Evolutionary conservation across 2,888 invertebrate genomes (phyloP), one percentile per base, ranked within the genome.

Genomic region (Erynnis tages): DNA sequence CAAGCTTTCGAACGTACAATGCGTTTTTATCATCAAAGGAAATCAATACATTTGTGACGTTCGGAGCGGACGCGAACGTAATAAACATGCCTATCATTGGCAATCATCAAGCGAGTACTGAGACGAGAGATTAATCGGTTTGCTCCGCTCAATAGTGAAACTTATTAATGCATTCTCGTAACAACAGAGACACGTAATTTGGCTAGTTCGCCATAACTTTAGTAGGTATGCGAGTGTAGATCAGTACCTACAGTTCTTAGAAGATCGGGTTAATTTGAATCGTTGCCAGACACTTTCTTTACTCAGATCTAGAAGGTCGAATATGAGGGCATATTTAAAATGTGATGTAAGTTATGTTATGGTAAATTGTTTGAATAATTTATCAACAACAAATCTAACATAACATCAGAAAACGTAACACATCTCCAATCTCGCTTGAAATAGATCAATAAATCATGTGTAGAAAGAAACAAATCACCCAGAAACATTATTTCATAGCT

Each of bases 1-100:
- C 72, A 67, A 78, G 79, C 80, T 82, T 83, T 82, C 74, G 77
- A 82, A 79, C 69, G 74, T 72, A 84, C 82, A 83, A 84, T 79
- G 66, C 62, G 60, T 76, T 76, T 82, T 79, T 77, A 77, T 74
- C 71, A 66, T 52, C 71, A 81, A 80, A 78, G 73, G 76, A 78
- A 79, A 85, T 84, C 82, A 77, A 83, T 83, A 81, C 67, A 65
- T 69, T 77, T 71, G 73, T 75, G 72, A 75, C 66, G 67, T 64
- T 23, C 32, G 68, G 60, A 11, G 16, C 19, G n/a, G 41, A 35
- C 21, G 43, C 48, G 53, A 54, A 40, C 50, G 43, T 58, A 59
- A 63, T 60, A 57, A 61, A 56, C 53, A 53, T 10, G 35, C 25
- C 17, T 34, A 50, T 47, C 44, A 38, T 57, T 53, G 44, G 55